Evolutionary conservation across 2,797 vertebrate genomes (phyloP).

Genomic region (Meriones psammophilus): DNA sequence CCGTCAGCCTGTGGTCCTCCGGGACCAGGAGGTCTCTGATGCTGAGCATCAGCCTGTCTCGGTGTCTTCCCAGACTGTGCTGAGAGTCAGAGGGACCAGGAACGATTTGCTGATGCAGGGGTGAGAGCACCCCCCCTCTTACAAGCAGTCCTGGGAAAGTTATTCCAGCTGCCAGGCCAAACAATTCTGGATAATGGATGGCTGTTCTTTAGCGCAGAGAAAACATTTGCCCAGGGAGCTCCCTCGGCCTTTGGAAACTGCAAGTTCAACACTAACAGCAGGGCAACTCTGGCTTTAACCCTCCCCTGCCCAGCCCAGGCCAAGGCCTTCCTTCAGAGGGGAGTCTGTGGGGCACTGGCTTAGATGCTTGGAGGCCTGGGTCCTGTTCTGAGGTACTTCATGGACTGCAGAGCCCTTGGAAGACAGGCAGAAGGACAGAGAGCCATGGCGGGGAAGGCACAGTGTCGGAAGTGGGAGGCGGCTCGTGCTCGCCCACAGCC

Average conservation of each 20-base stretch:
- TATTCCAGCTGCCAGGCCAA: background rate
- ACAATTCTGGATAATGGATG: slow-evolving; percentile 41
- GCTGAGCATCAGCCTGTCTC: background rate
- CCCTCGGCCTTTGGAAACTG: slow-evolving; percentile 80
- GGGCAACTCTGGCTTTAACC: slow-evolving; percentile 17
- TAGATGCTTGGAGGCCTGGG: background rate
- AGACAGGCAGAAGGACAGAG: background rate
- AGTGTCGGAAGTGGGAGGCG: background rate
- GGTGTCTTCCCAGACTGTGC: background rate
- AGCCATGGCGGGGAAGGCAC: no score
- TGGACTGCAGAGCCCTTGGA: background rate
- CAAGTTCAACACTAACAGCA: slow-evolving; percentile 44
- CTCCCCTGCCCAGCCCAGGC: background rate
- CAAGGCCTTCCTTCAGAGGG: accelerated
- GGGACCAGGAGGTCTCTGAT: background rate
- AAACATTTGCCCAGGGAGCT: slow-evolving; percentile 81
- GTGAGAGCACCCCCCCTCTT: background rate
- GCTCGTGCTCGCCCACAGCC: background rate
- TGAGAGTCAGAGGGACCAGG: background rate
- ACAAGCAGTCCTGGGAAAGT: background rate
- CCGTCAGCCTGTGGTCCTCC: background rate
- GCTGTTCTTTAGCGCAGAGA: slow-evolving; percentile 67
- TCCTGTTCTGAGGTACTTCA: accelerated
- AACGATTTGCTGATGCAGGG: background rate
- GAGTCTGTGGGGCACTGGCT: background rate